Evolutionary conservation across 2,113 vertebrate species (phyloP).

Genomic region (Macrotis lagotis): DNA sequence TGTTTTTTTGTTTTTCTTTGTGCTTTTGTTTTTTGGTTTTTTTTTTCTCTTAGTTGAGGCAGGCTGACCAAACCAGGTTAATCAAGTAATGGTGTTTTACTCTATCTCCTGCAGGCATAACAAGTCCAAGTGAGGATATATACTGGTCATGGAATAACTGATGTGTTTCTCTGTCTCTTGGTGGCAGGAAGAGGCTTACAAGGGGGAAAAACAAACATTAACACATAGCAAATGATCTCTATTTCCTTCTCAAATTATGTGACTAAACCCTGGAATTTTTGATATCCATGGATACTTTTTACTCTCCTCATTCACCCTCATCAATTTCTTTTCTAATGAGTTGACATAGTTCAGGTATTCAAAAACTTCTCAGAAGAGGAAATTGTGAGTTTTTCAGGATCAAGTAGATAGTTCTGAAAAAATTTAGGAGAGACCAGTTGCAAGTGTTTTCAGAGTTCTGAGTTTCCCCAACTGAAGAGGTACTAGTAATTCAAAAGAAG

Average conservation of each 20-base stretch:
- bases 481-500: background rate
- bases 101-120: background rate
- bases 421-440: background rate
- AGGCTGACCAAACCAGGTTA: background rate
- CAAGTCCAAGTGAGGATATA: background rate
- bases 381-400: background rate
- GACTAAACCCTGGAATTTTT: background rate
- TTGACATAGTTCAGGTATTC: background rate
- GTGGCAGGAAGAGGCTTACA: background rate
- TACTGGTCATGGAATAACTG: background rate
- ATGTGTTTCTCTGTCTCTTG: background rate
- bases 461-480: background rate
- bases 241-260: background rate
- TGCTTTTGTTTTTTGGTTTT: too few relatives aligned
- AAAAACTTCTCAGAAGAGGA: background rate
- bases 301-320: background rate
- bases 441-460: background rate
- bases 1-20: too few relatives aligned
- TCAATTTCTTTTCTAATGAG: background rate
- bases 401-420: slow-evolving; percentile 15
- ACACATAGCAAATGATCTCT: background rate
- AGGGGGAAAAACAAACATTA: background rate
- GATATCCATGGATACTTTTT: background rate
- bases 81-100: background rate
- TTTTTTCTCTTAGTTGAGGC: background rate